These are phyloP conservation scores for Neodiprion lecontei DNA, from an alignment of 1,140 invertebrate genomes.

Conservation along the genomic window DNA sequence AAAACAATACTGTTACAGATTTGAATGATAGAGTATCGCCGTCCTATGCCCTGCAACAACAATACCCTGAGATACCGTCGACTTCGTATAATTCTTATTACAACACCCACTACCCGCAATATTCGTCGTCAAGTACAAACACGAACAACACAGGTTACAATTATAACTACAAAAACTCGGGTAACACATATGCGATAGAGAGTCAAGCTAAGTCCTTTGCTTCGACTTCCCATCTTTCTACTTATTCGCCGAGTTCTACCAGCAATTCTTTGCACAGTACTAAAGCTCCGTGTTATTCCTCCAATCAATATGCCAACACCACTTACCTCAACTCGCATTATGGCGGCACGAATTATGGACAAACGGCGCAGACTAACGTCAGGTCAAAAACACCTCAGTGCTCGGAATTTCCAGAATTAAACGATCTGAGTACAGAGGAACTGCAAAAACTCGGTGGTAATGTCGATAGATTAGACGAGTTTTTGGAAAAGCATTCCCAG, in stretches of 20 bases:
- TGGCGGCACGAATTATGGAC: constrained; percentile 43
- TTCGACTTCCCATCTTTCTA: constrained; percentile 38
- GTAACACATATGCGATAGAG: constrained; percentile 40
- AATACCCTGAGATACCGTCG: constrained; percentile 47
- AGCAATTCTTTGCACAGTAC: constrained; percentile 39
- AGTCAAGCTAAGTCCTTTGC: constrained; percentile 36
- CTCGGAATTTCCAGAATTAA: constrained; percentile 69
- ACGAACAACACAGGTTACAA: constrained; percentile 49
- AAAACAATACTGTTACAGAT: constrained; percentile 42
- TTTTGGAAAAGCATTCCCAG: constrained; percentile 72
- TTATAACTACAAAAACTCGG: constrained; percentile 53
- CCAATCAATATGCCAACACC: constrained; percentile 40
- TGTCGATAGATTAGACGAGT: constrained; percentile 73
- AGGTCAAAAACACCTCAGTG: constrained; percentile 29
- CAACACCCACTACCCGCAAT: constrained; percentile 50
- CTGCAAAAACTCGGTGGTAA: constrained; percentile 72
- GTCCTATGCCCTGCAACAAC: constrained; percentile 50
- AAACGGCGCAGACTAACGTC: constrained; percentile 24
- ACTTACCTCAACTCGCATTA: constrained; percentile 49
- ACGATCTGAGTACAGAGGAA: constrained; percentile 71
- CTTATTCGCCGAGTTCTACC: constrained; percentile 38
- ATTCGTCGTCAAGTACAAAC: constrained; percentile 50
- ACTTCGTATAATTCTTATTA: constrained; percentile 55
- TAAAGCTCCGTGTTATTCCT: constrained; percentile 44
- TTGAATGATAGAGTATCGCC: constrained; percentile 52